These are phyloP conservation scores for Porites australiensis DNA, from an alignment of 64 coral and sea anemone genomes.

Conservation along the genomic window DNA sequence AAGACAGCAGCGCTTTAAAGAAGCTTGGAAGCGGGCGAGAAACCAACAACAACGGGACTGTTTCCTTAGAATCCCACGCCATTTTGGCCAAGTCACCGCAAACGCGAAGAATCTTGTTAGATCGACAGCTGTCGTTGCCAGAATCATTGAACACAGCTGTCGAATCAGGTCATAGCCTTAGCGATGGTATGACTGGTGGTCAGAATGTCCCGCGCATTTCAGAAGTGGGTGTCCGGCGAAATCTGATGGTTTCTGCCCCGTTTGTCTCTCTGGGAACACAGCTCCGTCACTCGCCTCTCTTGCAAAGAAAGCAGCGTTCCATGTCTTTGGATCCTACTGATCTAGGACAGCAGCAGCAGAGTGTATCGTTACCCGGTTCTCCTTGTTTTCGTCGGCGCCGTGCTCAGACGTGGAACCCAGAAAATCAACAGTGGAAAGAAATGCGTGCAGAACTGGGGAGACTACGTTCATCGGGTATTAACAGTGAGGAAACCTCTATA, in stretches of 20 bases:
- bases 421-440: not conserved
- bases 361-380: not conserved
- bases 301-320: not conserved
- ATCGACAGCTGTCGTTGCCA: not conserved
- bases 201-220: not conserved
- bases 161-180: too few relatives aligned
- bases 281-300: not conserved
- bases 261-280: not conserved
- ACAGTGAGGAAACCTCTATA: not conserved
- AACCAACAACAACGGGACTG: too few relatives aligned
- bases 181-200: too few relatives aligned
- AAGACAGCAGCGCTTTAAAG: not conserved
- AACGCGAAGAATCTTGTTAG: not conserved
- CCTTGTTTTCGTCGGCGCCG: not conserved
- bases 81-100: not conserved
- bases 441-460: not conserved
- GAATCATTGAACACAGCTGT: not conserved
- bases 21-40: too few relatives aligned
- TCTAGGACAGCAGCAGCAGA: not conserved
- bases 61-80: not conserved
- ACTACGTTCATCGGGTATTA: not conserved
- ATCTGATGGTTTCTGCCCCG: not conserved
- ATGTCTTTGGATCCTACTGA: not conserved
- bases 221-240: not conserved
- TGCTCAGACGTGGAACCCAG: not conserved